Percentiles rank a stretch among this genome's conserved stretches.
Conservation (phyloP, 2,113 vertebrate species). For the Coryphaenoides rupestris region DNA sequence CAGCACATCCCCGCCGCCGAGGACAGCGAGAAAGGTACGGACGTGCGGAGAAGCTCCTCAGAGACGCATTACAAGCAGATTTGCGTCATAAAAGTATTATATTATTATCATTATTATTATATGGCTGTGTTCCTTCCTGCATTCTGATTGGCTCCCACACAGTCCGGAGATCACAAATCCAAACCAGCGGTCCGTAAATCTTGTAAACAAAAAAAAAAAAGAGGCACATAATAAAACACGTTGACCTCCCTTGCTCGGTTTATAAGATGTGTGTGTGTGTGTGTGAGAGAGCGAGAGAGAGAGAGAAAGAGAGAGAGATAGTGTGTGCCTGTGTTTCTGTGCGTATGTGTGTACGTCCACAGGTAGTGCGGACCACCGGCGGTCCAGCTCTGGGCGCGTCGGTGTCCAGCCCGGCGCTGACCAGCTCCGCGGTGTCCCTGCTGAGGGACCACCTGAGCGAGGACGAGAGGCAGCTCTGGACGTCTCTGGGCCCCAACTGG, state of each 20-base stretch:
- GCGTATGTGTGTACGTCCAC: conserved; percentile 15
- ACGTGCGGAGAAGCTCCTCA: too few species aligned
- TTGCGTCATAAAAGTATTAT: too few species aligned
- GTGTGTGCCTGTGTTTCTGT: conserved; percentile 9
- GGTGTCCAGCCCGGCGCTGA: conserved; percentile 76
- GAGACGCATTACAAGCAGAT: too few species aligned
- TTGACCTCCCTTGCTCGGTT: too few species aligned
- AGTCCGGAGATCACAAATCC: too few species aligned
- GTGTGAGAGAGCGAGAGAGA: neutral
- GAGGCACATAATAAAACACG: too few species aligned
- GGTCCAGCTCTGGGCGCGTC: conserved; percentile 73
- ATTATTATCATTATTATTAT: too few species aligned
- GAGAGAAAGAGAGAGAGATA: too few species aligned
- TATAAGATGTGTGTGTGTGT: neutral
- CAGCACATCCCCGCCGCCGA: conserved; percentile 44
- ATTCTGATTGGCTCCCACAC: too few species aligned
- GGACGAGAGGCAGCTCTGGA: conserved; percentile 77
- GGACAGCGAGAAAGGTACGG: conserved; percentile 69
- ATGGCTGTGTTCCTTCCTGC: too few species aligned
- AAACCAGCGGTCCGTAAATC: too few species aligned
- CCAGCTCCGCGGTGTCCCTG: conserved; percentile 74
- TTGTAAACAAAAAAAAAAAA: too few species aligned
- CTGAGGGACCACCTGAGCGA: conserved; percentile 70
- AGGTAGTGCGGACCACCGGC: conserved; percentile 83
- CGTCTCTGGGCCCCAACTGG: conserved; percentile 81